Base-by-base conservation (phyloP, 2,113 vertebrate species). In the Eurypyga helias region DNA sequence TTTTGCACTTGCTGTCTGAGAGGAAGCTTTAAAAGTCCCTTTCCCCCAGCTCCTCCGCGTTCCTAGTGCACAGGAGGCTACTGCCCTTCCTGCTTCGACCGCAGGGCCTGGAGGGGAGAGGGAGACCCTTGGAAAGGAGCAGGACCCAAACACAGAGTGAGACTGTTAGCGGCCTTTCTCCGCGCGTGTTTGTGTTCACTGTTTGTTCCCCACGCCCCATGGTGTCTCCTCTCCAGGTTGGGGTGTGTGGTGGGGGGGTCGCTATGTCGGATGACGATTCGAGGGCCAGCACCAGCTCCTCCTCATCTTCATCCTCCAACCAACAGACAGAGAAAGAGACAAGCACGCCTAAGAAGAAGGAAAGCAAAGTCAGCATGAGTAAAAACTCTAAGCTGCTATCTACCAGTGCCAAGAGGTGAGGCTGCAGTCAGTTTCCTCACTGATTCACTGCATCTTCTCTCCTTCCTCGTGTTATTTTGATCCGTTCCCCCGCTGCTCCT, bases 251-350 rank as follows among this genome's bases (percentile, higher is more conserved):
- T 97, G 97, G 98, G 98, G 97, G 98, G 98, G 98, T 98, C 98
- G 98, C 98, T 99, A 99, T 99, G 99, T 99, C 99, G 98, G 99
- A 99, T 99, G 99, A 99, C 98, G 99, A 99, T 99, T 99, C 99
- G 85, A 99, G 99, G 98, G 99, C 99, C 98, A 99, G 99, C 98
- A 99, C 98, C 98, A 99, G 99, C 98, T 99, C 99, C 98, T 99
- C 99, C 36, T 99, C 98, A 92, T 99, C 98, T 87, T 98, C 99
- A 88, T 99, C 99, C 77, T 99, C 98, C 96, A 98, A 97, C 96
- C 98, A 98, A 97, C 98, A 98, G 93, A 98, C 98, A 85, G 98
- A 99, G 91, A 98, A 98, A 78, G 99, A 98, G 96, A 98, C 98
- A 90, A 98, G 93, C 97, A 98, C 98, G 70, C 98, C 98, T 94